Evolutionary conservation across 2,888 invertebrate genomes (phyloP), one percentile per base, ranked within the genome.

Genomic region (Hyposoter didymator): DNA sequence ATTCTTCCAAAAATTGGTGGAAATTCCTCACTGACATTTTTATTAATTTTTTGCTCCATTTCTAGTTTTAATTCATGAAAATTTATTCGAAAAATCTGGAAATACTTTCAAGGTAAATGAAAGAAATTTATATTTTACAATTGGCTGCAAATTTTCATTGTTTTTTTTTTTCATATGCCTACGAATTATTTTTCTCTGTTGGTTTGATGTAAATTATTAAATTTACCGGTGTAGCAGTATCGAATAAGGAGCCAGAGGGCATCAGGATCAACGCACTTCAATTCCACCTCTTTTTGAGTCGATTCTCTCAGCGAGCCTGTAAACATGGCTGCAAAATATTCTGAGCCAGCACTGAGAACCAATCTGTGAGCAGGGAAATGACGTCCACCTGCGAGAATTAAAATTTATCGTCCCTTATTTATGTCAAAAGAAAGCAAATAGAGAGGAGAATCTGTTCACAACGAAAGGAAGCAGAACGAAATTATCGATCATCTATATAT

Each of bases 321-420:
- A 93, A 99, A 99, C 99, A 99, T 99, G 64, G 98, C 98, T 66
- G 97, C 97, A 95, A 99, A 99, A 94, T 99, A 99, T 94, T 98
- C 98, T 90, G 98, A 98, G 83, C 98, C 97, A 64, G 98, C 98
- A 90, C 98, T 97, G 88, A 99, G 95, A 76, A 99, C 97, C 88
- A 99, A 95, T 91, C 98, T 97, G 94, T 98, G 98, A 43, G 98
- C 98, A 87, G 97, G 96, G 90, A 98, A 96, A 90, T 96, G 94
- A 82, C 93, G 93, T 8, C 91, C 92, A n/a, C 95, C 94, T 94
- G 81, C 72, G 55, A 75, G 28, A 8, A 55, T 8, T 14, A 19
- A 52, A 81, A 82, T 66, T 59, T 1, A 3, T n/a, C 7, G 59
- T 59, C 55, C 6, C 35, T 69, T n/a, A n/a, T n/a, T 28, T n/a